Evolutionary conservation across 2,113 vertebrate genomes (phyloP), one percentile per base, ranked within the genome.

Genomic region (Thymallus thymallus): DNA sequence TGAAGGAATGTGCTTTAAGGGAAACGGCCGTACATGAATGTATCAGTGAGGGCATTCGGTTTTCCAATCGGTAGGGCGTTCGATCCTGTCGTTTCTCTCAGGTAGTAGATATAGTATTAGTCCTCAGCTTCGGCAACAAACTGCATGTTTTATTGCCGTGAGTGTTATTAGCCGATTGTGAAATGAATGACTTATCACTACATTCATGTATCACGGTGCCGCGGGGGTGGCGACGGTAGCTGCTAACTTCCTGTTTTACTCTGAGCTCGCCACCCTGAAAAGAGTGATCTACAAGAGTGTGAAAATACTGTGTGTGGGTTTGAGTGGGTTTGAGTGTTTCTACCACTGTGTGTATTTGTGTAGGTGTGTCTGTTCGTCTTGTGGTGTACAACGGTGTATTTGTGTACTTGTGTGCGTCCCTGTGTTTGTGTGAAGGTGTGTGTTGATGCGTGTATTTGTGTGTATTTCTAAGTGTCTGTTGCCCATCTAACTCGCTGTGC

Each of bases 101-200:
- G 84, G 81, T 68, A 45, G 74, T 85, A 85, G 76, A 79, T 51
- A 5, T 14, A 18, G 16, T 51, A 51, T 51, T 18, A 5, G 16
- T 18, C 75, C 60, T 68, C 69, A 23, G 82, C 84, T 74, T 41
- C n/a, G 89, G 91, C 90, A 92, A 91, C 85, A 91, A 92, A 91
- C 83, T 85, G 91, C 91, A 92, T 92, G 91, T 84, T 91, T 91
- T 90, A 85, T 92, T 91, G 92, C 86, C 85, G 80, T 80, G 76
- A 80, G 55, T 6, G 51, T 51, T 51, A 18, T 82, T 87, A 87
- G 89, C 78, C 6, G 76, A 90, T 89, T 92, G 85, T 68, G 85
- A 92, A 92, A 92, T 83, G 82, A 91, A 92, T 90, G 90, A 85
- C 88, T 92, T 91, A 90, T 91, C 92, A 90, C 88, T 91, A 88